Evolutionary conservation across 2,888 invertebrate species (phyloP), one percentile per base, ranked within the genome.

Genomic region (Clivina fossor): DNA sequence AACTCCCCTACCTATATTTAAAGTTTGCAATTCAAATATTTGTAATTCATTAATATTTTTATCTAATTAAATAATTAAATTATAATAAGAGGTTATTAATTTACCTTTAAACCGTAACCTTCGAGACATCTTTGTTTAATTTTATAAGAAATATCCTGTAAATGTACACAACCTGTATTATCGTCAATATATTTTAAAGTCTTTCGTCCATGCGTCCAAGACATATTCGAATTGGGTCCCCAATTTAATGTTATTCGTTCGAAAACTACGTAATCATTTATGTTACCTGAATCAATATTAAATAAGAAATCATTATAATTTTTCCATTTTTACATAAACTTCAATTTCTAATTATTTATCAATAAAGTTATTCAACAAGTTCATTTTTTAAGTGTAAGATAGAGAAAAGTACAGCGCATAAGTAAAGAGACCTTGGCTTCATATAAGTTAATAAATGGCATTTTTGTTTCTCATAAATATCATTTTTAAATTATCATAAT

Each of bases 201-300:
- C 69, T 81, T 78, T 65, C 84, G 80, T 2, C 87, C 87, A 66
- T 84, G 83, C 49, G 88, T 84, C 90, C 90, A 90, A 35, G 84
- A 82, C 38, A 90, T 76, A 66, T 81, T 81, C 8, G 83, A 81
- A 50, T 83, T 80, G 9, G 88, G 82, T 7, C 90, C 88, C 88
- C 90, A 90, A 67, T 86, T 83, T 63, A 92, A 75, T 16, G 90
- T 88, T 65, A 90, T 88, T 64, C 92, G 79, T 74, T 93, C 92
- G 71, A 83, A 84, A 60, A 93, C 86, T 24, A 81, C 83, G 67
- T 86, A 85, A 74, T 92, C 91, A 33, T 80, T 80, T 30, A 92
- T 74, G 11, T 74, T 71, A 33, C 84, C 86, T 80, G 71, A 32
- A 69, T 64, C 56, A 32, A 60, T 60, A 54, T 43, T 38, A 16